A percentile compares a stretch with the other conserved stretches of the same genome.
Conservation (phyloP, 30 jellyfish, hydroid and myxozoan genomes). For the Mastigias papua region DNA sequence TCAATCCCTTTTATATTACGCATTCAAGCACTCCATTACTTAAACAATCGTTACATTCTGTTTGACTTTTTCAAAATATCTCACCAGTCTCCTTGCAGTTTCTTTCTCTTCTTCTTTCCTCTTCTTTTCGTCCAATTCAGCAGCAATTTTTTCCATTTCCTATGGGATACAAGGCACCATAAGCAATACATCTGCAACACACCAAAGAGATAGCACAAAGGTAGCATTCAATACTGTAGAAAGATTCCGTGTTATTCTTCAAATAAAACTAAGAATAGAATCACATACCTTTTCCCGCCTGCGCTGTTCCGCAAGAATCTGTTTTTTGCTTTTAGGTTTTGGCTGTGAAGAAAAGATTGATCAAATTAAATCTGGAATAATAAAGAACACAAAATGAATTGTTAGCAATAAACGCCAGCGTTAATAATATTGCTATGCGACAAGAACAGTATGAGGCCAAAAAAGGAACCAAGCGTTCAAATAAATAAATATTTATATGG, state of each 20-base stretch:
- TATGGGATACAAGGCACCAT: not conserved
- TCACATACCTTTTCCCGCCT: conserved; percentile 81
- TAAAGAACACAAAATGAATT: too few species aligned
- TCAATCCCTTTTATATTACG: not conserved
- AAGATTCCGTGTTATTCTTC: too few species aligned
- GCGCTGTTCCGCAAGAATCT: conserved; percentile 93
- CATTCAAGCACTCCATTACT: not conserved
- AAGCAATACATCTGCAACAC: not conserved
- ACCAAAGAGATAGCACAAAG: not conserved
- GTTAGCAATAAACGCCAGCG: too few species aligned
- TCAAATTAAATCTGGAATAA: too few species aligned
- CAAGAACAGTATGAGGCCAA: too few species aligned
- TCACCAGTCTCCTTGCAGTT: conserved; percentile 72
- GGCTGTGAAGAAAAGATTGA: conserved; percentile 82
- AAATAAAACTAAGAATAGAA: not conserved
- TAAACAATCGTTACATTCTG: too few species aligned
- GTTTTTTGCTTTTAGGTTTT: conserved; percentile 93
- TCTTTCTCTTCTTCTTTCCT: conserved; percentile 89
- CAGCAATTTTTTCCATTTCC: conserved; percentile 93
- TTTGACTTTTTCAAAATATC: not conserved
- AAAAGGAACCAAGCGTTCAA: too few species aligned
- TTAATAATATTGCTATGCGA: too few species aligned
- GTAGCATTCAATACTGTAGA: not conserved
- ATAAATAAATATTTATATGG: too few species aligned
- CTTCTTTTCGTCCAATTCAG: conserved; percentile 92